These are phyloP conservation scores for Ostrea denselamellosa DNA, from an alignment of 1,140 invertebrate genomes.

Conservation along the genomic window DNA sequence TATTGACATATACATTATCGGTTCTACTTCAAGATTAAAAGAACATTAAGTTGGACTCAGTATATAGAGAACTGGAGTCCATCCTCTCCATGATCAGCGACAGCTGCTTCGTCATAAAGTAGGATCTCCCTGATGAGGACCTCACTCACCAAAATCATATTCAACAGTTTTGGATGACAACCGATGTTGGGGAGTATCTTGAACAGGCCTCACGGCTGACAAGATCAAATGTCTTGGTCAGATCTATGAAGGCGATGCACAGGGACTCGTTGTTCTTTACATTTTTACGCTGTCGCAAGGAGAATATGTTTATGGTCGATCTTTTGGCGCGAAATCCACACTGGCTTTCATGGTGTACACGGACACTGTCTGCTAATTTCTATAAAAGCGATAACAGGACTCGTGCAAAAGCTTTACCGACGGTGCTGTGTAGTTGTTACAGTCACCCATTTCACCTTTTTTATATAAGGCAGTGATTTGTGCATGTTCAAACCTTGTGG, in stretches of 20 bases:
- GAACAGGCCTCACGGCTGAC: conserved; percentile 32
- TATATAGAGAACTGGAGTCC: no score
- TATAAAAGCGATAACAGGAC: neutral
- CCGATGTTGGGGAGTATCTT: conserved; percentile 41
- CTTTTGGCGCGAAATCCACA: neutral
- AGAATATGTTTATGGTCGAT: conserved; percentile 52
- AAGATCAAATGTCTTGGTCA: conserved; percentile 52
- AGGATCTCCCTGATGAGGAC: no score
- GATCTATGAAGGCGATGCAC: conserved; percentile 54
- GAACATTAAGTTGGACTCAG: no score
- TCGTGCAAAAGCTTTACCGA: neutral
- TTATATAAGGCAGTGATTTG: conserved; percentile 50
- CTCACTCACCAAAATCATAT: no score
- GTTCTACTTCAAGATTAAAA: no score
- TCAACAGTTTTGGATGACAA: conserved; percentile 42
- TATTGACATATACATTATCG: no score
- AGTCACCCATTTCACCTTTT: conserved; percentile 34
- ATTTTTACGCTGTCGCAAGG: conserved; percentile 21
- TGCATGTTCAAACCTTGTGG: neutral
- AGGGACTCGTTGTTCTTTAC: conserved; percentile 46
- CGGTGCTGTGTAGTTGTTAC: neutral
- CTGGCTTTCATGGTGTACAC: neutral
- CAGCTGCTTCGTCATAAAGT: no score
- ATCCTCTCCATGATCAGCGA: no score
- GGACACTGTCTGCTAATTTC: neutral